phyloP scores from a whole-genome alignment of 2,113 vertebrate species.

The Catharus fuscescens region DNA sequence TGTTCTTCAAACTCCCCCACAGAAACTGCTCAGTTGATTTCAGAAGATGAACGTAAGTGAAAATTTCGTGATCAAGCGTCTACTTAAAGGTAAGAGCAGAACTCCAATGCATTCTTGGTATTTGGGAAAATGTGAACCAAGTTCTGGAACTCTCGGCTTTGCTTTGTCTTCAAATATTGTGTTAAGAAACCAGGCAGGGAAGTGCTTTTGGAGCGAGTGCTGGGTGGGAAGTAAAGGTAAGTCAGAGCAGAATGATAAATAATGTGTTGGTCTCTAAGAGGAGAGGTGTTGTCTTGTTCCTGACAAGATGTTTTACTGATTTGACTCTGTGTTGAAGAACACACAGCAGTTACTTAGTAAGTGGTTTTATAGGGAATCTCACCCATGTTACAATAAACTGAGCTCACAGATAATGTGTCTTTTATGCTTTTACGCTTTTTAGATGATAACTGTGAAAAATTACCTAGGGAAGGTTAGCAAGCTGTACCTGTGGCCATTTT shows the following conservation, averaged over 20 bases:
- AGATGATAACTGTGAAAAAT: slow-evolving; percentile 82
- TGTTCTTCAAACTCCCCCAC: neutral
- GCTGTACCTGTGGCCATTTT: slow-evolving; percentile 77
- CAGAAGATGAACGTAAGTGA: neutral
- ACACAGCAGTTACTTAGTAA: slow-evolving; percentile 73
- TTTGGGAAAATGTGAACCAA: neutral
- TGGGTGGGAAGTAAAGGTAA: slow-evolving; percentile 18
- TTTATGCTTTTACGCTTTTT: slow-evolving; percentile 74
- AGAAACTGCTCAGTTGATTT: neutral
- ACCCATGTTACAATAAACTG: slow-evolving; percentile 73
- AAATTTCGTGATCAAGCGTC: neutral
- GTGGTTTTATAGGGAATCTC: slow-evolving; percentile 75
- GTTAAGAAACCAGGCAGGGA: neutral
- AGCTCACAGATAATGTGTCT: slow-evolving; percentile 75
- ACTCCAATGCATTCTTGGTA: neutral
- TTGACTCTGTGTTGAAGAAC: slow-evolving; percentile 71
- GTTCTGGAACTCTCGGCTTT: neutral
- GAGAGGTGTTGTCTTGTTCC: slow-evolving; percentile 66
- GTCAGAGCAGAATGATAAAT: slow-evolving; percentile 63
- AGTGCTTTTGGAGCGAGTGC: neutral
- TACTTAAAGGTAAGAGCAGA: neutral
- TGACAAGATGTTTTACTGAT: slow-evolving; percentile 74
- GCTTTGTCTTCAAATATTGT: neutral
- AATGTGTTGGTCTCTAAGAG: slow-evolving; percentile 63
- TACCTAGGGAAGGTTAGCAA: slow-evolving; percentile 75